Conservation (phyloP, 2,113 vertebrate genomes). For the Apaloderma vittatum region DNA sequence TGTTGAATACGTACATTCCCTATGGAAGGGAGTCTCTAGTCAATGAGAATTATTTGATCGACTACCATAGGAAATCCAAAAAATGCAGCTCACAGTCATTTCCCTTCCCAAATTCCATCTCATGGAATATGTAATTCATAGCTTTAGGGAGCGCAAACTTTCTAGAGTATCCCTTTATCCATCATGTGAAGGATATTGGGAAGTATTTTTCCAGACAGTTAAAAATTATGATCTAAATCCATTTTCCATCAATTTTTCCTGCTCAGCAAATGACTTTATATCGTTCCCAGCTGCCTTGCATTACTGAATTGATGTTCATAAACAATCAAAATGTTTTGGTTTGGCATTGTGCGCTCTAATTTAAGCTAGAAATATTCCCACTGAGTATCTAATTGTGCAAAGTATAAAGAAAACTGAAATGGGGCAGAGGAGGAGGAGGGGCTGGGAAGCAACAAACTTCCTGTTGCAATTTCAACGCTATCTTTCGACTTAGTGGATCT, state of each 20-base stretch:
- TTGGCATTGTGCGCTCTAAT: neutral
- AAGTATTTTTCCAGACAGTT: neutral
- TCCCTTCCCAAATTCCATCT: neutral
- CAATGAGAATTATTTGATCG: neutral
- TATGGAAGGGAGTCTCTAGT: neutral
- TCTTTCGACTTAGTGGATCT: neutral
- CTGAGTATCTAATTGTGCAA: neutral
- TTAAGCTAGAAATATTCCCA: neutral
- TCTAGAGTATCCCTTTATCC: neutral
- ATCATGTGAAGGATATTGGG: neutral
- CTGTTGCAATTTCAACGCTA: neutral
- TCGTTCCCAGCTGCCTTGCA: neutral
- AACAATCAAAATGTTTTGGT: neutral
- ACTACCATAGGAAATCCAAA: neutral
- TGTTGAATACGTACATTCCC: neutral
- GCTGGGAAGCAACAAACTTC: neutral
- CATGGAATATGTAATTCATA: neutral
- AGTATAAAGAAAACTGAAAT: neutral
- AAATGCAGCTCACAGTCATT: neutral
- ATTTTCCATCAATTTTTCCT: neutral
- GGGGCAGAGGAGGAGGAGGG: fast-evolving
- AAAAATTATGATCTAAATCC: slow-evolving; percentile 2
- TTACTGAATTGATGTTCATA: slow-evolving; percentile 43
- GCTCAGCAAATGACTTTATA: neutral
- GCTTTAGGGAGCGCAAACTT: neutral